Percentiles rank a stretch among this genome's conserved stretches.
Conservation (phyloP, 2,113 vertebrate genomes). For the Notarius quadriscutis region DNA sequence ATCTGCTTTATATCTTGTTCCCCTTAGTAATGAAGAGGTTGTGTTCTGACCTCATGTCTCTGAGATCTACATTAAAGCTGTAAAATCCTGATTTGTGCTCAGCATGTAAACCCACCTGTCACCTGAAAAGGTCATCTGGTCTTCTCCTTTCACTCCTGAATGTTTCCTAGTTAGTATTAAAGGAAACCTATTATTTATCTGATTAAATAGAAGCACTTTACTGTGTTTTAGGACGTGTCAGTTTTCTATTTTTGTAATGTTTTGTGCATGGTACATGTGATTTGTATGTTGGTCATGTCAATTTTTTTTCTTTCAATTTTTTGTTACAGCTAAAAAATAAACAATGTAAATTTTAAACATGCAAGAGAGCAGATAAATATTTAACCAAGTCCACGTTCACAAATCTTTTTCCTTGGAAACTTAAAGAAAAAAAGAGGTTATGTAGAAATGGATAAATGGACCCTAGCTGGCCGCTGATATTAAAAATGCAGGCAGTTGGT, state of each 20-base stretch:
- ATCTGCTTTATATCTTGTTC: neutral
- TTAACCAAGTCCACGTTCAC: neutral
- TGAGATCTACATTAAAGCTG: neutral
- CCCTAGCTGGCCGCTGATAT: neutral
- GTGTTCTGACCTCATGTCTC: neutral
- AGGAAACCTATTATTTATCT: neutral
- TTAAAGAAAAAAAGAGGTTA: neutral
- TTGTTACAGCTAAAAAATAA: neutral
- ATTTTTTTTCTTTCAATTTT: neutral
- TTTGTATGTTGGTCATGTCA: neutral
- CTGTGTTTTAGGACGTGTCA: neutral
- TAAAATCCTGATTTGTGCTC: conserved; percentile 5
- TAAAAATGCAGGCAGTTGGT: neutral
- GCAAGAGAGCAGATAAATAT: neutral
- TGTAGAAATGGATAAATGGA: neutral
- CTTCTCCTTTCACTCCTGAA: neutral
- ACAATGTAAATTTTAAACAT: neutral
- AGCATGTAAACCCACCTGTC: conserved; percentile 6
- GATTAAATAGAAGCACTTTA: neutral
- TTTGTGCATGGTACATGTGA: conserved; percentile 4
- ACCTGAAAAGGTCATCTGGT: conserved; percentile 1
- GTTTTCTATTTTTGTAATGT: conserved; percentile 22
- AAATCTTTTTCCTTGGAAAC: neutral
- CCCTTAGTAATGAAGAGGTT: conserved; percentile 4
- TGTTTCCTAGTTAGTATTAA: conserved; percentile 42